Conservation (phyloP, 2,113 vertebrate genomes). For the Paralichthys olivaceus region DNA sequence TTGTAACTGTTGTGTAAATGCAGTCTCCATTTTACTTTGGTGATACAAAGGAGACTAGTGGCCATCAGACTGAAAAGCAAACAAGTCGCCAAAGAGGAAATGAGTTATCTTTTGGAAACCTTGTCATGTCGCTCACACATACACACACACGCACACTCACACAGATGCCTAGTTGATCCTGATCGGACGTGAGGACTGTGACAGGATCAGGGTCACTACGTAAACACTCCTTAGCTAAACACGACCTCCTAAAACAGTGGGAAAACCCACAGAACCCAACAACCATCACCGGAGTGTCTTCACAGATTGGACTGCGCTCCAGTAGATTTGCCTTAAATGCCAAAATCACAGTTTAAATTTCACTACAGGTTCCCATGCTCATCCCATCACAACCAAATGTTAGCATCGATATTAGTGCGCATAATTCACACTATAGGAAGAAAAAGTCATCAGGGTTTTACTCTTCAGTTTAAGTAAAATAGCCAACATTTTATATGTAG, state of each 20-base stretch:
- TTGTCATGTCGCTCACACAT: constrained; percentile 52
- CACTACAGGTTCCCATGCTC: constrained; percentile 21
- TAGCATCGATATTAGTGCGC: neutral
- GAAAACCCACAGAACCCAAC: constrained; percentile 49
- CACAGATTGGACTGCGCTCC: constrained; percentile 26
- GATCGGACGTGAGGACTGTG: constrained; percentile 71
- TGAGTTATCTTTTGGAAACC: constrained; percentile 73
- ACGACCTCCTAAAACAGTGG: constrained; percentile 64
- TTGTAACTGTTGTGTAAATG: no score
- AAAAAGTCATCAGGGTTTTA: no score
- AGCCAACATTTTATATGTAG: no score
- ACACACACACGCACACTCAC: constrained; percentile 29
- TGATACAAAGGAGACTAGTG: constrained; percentile 66
- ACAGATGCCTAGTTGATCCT: constrained; percentile 70
- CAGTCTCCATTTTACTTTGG: constrained; percentile 32
- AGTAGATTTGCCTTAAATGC: constrained; percentile 21
- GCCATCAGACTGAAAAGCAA: constrained; percentile 81
- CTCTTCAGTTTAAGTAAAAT: no score
- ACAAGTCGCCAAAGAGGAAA: constrained; percentile 76
- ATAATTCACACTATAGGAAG: neutral
- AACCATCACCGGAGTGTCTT: constrained; percentile 23
- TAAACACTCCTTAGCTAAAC: constrained; percentile 72
- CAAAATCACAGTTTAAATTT: constrained; percentile 10
- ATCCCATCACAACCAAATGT: neutral
- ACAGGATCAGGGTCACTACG: constrained; percentile 57